These are phyloP conservation scores for Gymnogyps californianus DNA, from an alignment of 2,113 vertebrate species.

Conservation along the genomic window DNA sequence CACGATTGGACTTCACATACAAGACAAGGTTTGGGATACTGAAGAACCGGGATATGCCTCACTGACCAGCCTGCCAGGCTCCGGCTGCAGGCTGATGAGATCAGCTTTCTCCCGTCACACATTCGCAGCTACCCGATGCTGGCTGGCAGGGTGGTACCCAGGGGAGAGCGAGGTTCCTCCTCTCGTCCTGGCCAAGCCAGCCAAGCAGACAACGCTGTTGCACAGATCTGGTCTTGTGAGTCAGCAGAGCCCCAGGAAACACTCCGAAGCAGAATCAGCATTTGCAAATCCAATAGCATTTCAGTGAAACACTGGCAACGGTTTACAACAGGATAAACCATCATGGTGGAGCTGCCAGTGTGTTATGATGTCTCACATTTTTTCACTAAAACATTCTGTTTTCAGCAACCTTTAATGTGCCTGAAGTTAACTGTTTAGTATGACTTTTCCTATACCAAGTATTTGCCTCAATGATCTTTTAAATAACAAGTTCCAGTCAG, in stretches of 20 bases:
- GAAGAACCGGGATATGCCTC: too few species aligned
- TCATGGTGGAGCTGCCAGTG: not conserved
- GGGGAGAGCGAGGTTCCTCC: not conserved
- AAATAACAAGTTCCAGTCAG: not conserved
- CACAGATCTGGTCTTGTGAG: not conserved
- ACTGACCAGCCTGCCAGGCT: not conserved
- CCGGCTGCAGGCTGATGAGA: rapidly evolving
- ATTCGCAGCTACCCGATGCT: rapidly evolving
- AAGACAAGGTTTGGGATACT: not conserved
- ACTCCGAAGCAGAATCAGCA: not conserved
- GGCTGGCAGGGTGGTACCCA: too few species aligned
- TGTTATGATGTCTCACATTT: not conserved
- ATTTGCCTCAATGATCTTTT: not conserved
- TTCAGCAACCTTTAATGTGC: not conserved
- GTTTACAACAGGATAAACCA: not conserved
- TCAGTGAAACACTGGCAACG: not conserved
- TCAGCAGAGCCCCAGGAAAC: not conserved
- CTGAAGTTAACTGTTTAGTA: not conserved
- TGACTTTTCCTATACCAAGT: not conserved
- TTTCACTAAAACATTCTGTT: not conserved
- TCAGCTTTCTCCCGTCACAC: rapidly evolving
- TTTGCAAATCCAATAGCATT: not conserved
- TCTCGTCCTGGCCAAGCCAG: not conserved
- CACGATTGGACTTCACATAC: rapidly evolving
- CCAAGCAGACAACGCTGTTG: not conserved